Conservation (phyloP, 2,888 invertebrate species). For the Erebia ligea region DNA sequence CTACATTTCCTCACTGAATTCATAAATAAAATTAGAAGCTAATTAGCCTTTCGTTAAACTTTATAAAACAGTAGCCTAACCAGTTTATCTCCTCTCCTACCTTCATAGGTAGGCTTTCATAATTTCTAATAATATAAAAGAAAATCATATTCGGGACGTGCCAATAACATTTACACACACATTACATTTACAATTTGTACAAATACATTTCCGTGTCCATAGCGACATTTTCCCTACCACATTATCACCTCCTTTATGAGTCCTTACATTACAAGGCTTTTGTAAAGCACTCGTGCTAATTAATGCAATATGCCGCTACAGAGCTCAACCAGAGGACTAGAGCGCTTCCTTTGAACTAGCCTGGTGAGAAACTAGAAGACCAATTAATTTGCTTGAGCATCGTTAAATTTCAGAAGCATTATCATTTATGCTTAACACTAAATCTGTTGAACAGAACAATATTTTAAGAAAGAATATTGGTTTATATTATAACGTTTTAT, state of each 20-base stretch:
- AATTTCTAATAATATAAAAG: no score
- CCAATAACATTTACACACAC: no score
- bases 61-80: no score
- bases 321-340: not conserved
- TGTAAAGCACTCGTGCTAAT: slow-evolving; percentile 13
- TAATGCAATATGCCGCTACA: slow-evolving; percentile 3
- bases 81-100: no score
- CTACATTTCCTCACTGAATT: no score
- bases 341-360: not conserved
- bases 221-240: not conserved
- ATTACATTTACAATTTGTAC: no score
- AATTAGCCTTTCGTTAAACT: no score
- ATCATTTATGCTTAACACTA: not conserved
- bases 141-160: no score
- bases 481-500: no score
- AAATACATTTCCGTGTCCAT: not conserved
- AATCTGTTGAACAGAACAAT: not conserved
- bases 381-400: not conserved
- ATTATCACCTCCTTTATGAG: not conserved
- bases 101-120: no score
- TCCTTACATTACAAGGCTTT: slow-evolving; percentile 7
- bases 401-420: not conserved
- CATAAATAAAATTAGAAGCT: no score
- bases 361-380: not conserved
- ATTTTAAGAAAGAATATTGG: not conserved